Percentiles rank a stretch among this genome's conserved stretches.
Evolutionary conservation across 2,888 invertebrate genomes (phyloP).

Genomic region (Drosophila conformis): DNA sequence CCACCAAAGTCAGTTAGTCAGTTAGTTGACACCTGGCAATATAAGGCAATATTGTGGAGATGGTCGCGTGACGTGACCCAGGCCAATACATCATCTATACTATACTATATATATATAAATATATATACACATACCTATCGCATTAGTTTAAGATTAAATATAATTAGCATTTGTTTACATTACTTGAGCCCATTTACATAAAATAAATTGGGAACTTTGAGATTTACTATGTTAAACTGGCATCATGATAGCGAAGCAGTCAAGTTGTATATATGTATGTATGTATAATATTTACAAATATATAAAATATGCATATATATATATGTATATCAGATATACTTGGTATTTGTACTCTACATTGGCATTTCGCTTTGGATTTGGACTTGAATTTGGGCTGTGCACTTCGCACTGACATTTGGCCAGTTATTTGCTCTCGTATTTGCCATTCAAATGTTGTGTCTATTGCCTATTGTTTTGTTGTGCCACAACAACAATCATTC

Average conservation of each 20-base stretch:
- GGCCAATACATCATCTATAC: background rate
- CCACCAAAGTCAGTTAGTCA: conserved; percentile 35
- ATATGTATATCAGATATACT: background rate
- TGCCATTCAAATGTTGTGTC: conserved; percentile 53
- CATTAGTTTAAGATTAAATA: background rate
- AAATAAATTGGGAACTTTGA: background rate
- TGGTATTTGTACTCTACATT: conserved; percentile 4
- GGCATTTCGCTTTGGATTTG: conserved; percentile 17
- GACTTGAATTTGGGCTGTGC: conserved; percentile 29
- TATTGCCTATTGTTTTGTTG: conserved; percentile 35
- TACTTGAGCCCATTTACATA: background rate
- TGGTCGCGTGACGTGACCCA: background rate
- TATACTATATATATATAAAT: background rate
- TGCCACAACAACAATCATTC: conserved; percentile 20
- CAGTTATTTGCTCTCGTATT: conserved; percentile 53
- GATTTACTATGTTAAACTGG: background rate
- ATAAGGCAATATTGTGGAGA: background rate
- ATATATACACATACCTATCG: too few relatives aligned
- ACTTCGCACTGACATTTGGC: conserved; percentile 59
- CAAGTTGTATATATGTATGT: background rate
- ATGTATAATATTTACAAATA: background rate
- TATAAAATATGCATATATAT: background rate
- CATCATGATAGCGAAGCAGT: background rate
- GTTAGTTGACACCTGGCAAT: background rate
- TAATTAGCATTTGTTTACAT: background rate